These are phyloP conservation scores for Piprites chloris DNA, from an alignment of 2,113 vertebrate species.

Conservation along the genomic window DNA sequence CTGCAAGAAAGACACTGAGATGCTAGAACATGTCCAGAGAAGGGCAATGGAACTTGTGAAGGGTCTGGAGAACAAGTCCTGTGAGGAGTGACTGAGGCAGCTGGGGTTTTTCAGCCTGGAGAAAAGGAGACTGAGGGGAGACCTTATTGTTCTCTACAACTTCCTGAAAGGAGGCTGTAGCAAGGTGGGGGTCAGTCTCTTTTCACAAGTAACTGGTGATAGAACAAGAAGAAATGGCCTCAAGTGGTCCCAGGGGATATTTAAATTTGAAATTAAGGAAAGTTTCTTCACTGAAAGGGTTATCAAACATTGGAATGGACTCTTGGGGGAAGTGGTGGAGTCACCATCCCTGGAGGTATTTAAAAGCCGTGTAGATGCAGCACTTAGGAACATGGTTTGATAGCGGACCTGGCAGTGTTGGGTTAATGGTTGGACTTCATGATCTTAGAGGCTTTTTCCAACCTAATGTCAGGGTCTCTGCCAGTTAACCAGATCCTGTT, in stretches of 20 bases:
- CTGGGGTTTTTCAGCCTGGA: rapidly evolving
- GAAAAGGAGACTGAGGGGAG: background rate
- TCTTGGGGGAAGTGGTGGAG: background rate
- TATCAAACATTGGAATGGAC: background rate
- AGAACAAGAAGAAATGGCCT: background rate
- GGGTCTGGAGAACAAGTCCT: background rate
- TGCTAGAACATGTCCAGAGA: background rate
- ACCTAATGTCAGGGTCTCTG: background rate
- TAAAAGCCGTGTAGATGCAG: background rate
- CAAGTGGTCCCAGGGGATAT: background rate
- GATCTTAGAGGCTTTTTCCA: background rate
- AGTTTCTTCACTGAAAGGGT: background rate
- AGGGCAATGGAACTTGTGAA: rapidly evolving
- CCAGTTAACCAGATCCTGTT: background rate
- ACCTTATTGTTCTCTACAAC: background rate
- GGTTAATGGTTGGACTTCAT: background rate
- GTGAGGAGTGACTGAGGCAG: background rate
- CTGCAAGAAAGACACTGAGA: rapidly evolving
- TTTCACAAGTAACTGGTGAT: background rate
- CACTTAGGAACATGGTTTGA: background rate
- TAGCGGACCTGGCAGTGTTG: background rate
- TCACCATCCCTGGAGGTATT: background rate
- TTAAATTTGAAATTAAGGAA: background rate
- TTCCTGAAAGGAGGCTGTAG: background rate
- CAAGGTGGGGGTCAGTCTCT: background rate